These are phyloP conservation scores for Drosophila malerkotliana DNA, from an alignment of 1,140 invertebrate genomes.

Conservation along the genomic window DNA sequence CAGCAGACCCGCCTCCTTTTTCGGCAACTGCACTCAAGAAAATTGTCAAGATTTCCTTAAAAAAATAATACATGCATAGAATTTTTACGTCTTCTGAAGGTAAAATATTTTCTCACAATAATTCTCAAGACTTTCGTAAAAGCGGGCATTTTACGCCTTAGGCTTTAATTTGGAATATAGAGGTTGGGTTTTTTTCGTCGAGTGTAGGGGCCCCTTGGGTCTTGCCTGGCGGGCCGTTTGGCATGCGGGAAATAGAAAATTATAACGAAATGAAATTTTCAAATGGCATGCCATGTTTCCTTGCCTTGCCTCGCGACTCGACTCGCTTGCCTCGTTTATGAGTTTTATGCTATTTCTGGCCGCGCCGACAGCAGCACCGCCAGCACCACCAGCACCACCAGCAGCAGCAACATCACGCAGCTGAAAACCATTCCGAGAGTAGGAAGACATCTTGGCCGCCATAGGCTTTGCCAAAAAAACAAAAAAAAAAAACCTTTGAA, in stretches of 20 bases:
- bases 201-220: conserved; percentile 55
- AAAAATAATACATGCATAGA: neutral
- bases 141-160: conserved; percentile 4
- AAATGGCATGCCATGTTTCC: conserved; percentile 77
- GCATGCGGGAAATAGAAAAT: conserved; percentile 80
- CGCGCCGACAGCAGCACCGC: conserved; percentile 58
- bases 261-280: conserved; percentile 80
- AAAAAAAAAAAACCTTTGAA: neutral
- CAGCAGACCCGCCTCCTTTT: conserved; percentile 8
- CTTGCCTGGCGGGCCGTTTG: conserved; percentile 70
- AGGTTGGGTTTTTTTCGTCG: conserved; percentile 4
- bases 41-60: neutral
- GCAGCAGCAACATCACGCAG: conserved; percentile 48
- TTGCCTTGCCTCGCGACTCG: conserved; percentile 54
- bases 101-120: neutral
- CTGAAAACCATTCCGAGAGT: conserved; percentile 69
- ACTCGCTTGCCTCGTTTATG: conserved; percentile 66
- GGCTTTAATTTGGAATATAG: neutral
- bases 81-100: neutral
- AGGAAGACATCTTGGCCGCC: conserved; percentile 67
- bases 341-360: conserved; percentile 82
- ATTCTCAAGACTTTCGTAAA: neutral
- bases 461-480: conserved; percentile 53
- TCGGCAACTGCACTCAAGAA: conserved; percentile 5
- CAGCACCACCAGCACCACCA: conserved; percentile 27